Percentiles rank a stretch among this genome's conserved stretches.
These are phyloP conservation scores for Xyrauchen texanus DNA, from an alignment of 2,113 vertebrate species.

Conservation along the genomic window DNA sequence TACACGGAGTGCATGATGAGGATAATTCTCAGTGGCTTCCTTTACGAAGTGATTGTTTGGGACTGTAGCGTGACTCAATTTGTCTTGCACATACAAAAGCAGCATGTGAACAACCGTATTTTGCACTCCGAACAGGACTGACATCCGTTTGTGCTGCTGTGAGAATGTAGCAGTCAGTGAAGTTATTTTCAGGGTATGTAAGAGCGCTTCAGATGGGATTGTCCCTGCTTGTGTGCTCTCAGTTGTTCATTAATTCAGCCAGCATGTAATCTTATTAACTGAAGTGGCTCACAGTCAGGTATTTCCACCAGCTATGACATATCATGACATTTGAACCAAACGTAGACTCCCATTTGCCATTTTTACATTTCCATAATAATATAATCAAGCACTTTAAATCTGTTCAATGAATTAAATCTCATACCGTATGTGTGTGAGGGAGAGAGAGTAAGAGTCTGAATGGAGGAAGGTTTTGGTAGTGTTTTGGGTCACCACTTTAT, in stretches of 20 bases:
- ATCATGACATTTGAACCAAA: slow-evolving; percentile 34
- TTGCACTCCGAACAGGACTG: too few relatives aligned
- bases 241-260: slow-evolving; percentile 32
- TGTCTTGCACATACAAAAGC: not conserved
- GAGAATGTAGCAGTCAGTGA: not conserved
- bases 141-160: not conserved
- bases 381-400: slow-evolving; percentile 20
- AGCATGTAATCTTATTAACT: slow-evolving; percentile 41
- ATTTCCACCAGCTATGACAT: slow-evolving; percentile 21
- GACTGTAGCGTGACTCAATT: not conserved
- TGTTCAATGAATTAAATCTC: not conserved
- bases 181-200: slow-evolving; percentile 3
- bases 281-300: slow-evolving; percentile 24
- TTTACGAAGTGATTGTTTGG: not conserved
- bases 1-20: too few relatives aligned
- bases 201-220: slow-evolving; percentile 7
- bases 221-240: slow-evolving; percentile 14
- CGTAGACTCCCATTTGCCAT: not conserved
- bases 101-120: not conserved
- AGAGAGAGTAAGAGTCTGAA: not conserved
- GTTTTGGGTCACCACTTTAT: too few relatives aligned
- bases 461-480: not conserved
- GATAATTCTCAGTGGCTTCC: not conserved
- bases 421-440: not conserved
- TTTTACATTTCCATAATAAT: slow-evolving; percentile 20